Percentiles rank a stretch among this genome's conserved stretches.
These are phyloP conservation scores for Tylochromis polylepis DNA, from an alignment of 2,113 vertebrate species.

Conservation along the genomic window DNA sequence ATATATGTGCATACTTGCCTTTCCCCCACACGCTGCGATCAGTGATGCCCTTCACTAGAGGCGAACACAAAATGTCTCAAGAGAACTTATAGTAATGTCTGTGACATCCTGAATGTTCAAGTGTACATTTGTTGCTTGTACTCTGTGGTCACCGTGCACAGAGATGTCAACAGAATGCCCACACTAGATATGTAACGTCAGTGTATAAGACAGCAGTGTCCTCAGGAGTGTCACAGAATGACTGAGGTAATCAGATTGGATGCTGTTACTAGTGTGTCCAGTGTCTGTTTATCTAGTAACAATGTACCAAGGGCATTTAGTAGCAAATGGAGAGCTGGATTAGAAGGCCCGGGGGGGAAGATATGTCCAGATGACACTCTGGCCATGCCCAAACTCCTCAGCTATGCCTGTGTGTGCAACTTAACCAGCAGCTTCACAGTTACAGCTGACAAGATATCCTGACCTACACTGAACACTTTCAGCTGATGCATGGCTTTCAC, in stretches of 20 bases:
- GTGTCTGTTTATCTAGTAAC: constrained; percentile 80
- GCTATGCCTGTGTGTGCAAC: constrained; percentile 71
- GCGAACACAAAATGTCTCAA: not conserved
- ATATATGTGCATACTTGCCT: not conserved
- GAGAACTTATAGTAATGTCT: not conserved
- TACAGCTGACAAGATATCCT: constrained; percentile 66
- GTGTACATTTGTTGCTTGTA: not conserved
- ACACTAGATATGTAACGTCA: constrained; percentile 35
- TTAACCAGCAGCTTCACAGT: constrained; percentile 60
- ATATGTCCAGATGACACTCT: constrained; percentile 79
- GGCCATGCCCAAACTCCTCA: constrained; percentile 70
- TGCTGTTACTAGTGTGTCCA: constrained; percentile 64
- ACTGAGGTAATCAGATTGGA: constrained; percentile 66
- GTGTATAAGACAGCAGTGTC: constrained; percentile 38
- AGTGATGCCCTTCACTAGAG: not conserved
- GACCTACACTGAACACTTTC: constrained; percentile 58
- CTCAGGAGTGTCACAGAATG: constrained; percentile 53
- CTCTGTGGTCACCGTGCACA: constrained; percentile 2
- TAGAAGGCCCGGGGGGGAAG: constrained; percentile 61
- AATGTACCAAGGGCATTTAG: constrained; percentile 77
- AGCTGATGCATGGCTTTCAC: constrained; percentile 69
- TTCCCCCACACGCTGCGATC: not conserved
- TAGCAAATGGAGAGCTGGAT: constrained; percentile 74
- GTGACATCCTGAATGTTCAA: not conserved
- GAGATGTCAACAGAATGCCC: constrained; percentile 15